These are phyloP conservation scores for Brachymystax lenok DNA, from an alignment of 2,797 vertebrate species.

Conservation along the genomic window DNA sequence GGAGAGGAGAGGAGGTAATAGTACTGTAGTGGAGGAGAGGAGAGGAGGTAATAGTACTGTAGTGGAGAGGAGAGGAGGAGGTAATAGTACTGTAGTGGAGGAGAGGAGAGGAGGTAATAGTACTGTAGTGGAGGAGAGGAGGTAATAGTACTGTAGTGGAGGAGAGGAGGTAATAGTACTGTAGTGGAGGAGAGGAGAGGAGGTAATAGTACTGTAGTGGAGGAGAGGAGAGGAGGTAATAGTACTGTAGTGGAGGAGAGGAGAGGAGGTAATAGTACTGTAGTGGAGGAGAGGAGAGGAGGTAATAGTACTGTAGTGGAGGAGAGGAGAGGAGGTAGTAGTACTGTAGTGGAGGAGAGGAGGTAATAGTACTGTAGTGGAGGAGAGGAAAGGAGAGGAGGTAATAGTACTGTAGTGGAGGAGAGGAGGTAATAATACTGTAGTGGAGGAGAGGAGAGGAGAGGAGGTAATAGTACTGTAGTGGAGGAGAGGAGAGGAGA, in stretches of 20 bases:
- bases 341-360: too few species aligned
- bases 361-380: neutral
- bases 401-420: neutral
- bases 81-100: neutral
- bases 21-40: too few species aligned
- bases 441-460: neutral
- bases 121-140: neutral
- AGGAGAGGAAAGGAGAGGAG: neutral
- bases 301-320: neutral
- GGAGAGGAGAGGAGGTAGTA: neutral
- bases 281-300: too few species aligned
- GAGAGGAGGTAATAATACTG: slow-evolving; percentile 1
- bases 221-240: too few species aligned
- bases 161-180: neutral
- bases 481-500: too few species aligned
- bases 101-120: too few species aligned
- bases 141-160: neutral
- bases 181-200: neutral
- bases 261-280: neutral
- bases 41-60: too few species aligned
- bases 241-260: neutral
- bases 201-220: neutral
- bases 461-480: neutral
- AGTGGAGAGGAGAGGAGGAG: neutral
- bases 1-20: neutral